These are phyloP conservation scores for Sarcophaga peregrina DNA, from an alignment of 1,140 invertebrate genomes.

Conservation along the genomic window DNA sequence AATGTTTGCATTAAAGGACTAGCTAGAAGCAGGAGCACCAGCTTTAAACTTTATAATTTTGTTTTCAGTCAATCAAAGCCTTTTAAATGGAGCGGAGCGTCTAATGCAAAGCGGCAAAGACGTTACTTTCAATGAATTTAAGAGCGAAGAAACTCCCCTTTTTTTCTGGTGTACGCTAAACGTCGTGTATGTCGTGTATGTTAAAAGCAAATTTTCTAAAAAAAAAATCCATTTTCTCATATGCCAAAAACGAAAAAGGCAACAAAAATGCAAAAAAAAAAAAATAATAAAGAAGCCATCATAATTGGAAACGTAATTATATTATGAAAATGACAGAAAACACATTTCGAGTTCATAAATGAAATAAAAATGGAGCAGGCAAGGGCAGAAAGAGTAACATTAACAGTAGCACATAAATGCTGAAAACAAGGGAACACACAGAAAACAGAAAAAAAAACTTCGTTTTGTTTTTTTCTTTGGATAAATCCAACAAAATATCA, in stretches of 20 bases:
- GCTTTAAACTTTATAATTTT: background rate
- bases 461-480: background rate
- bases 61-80: background rate
- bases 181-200: too few species aligned
- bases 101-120: background rate
- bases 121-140: background rate
- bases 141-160: background rate
- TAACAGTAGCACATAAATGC: background rate
- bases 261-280: background rate
- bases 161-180: too few species aligned
- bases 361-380: background rate
- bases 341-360: constrained; percentile 15
- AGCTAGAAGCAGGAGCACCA: background rate
- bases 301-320: constrained; percentile 39
- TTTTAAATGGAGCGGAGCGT: background rate
- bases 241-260: background rate
- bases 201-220: background rate
- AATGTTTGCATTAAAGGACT: background rate
- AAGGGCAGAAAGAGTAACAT: background rate
- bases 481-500: background rate
- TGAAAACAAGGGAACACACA: background rate
- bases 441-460: background rate
- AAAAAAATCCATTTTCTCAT: background rate
- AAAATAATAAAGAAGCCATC: background rate
- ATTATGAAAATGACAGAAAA: constrained; percentile 39